These are phyloP conservation scores for Drosophila ananassae DNA, from an alignment of 1,140 invertebrate genomes.

Conservation along the genomic window DNA sequence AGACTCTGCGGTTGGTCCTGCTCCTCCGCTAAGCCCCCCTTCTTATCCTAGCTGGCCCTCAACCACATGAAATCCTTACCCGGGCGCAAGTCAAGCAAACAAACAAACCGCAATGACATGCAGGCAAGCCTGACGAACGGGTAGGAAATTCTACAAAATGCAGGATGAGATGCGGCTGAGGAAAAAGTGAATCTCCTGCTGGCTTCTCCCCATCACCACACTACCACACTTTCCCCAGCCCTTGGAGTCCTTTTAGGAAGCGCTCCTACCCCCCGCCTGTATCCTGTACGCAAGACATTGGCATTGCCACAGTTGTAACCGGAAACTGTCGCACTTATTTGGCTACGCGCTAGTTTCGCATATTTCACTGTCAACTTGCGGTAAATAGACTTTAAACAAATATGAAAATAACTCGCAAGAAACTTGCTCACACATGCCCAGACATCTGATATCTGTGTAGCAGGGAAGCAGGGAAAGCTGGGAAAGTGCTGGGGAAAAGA, in stretches of 20 bases:
- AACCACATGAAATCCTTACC: conserved; percentile 82
- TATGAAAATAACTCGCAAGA: conserved; percentile 80
- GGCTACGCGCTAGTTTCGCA: conserved; percentile 82
- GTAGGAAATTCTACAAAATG: conserved; percentile 28
- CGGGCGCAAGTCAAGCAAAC: conserved; percentile 79
- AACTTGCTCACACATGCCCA: conserved; percentile 34
- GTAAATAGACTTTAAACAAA: conserved; percentile 83
- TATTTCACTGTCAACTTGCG: conserved; percentile 82
- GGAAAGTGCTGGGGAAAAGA: conserved; percentile 68
- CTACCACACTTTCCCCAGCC: not conserved
- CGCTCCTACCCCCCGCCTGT: not conserved
- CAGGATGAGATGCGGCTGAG: conserved; percentile 17
- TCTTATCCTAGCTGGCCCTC: conserved; percentile 32
- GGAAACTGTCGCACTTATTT: conserved; percentile 82
- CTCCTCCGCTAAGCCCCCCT: conserved; percentile 7
- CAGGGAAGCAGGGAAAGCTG: conserved; percentile 24
- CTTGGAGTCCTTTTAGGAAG: not conserved
- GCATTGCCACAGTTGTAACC: conserved; percentile 80
- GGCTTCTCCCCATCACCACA: conserved; percentile 2
- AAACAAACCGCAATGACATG: conserved; percentile 82
- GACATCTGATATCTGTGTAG: conserved; percentile 22
- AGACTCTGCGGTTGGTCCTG: conserved; percentile 71
- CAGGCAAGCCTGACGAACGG: conserved; percentile 50
- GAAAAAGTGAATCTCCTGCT: conserved; percentile 59
- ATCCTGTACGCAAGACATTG: conserved; percentile 35